These are phyloP conservation scores for Imbricaverruca yamaguchii DNA, from an alignment of 2,888 invertebrate genomes.

Conservation along the genomic window DNA sequence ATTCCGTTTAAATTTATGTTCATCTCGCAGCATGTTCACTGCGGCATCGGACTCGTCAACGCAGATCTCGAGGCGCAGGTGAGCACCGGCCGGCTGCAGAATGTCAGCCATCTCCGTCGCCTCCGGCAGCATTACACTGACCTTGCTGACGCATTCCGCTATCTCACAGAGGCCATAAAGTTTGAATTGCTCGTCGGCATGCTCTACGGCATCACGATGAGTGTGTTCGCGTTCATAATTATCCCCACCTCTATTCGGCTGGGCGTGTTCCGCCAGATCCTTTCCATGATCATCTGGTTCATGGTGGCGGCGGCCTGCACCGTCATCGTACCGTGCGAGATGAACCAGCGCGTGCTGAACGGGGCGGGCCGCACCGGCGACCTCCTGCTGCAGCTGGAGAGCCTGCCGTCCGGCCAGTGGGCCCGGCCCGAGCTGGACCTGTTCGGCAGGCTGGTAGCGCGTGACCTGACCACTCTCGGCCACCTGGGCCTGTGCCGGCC, in stretches of 20 bases:
- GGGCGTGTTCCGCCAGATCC: neutral
- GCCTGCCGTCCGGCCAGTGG: neutral
- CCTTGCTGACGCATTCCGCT: neutral
- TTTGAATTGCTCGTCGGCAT: neutral
- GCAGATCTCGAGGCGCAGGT: neutral
- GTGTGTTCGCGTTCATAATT: neutral
- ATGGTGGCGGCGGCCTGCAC: neutral
- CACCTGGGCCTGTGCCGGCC: neutral
- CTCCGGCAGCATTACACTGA: neutral
- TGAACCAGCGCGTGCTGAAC: neutral
- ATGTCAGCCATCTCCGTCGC: neutral
- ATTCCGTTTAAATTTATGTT: neutral
- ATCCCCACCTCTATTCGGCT: neutral
- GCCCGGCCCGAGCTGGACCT: neutral
- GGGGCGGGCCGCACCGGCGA: neutral
- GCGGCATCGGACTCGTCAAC: neutral
- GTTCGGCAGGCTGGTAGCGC: neutral
- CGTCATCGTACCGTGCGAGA: neutral
- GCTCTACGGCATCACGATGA: neutral
- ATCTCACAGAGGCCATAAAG: neutral
- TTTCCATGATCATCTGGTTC: neutral
- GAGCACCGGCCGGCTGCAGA: neutral
- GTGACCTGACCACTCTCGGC: neutral
- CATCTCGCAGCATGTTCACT: neutral
- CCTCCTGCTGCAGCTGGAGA: conserved; percentile 1